Conservation (phyloP, 1,140 invertebrate genomes). For the Penaeus indicus region DNA sequence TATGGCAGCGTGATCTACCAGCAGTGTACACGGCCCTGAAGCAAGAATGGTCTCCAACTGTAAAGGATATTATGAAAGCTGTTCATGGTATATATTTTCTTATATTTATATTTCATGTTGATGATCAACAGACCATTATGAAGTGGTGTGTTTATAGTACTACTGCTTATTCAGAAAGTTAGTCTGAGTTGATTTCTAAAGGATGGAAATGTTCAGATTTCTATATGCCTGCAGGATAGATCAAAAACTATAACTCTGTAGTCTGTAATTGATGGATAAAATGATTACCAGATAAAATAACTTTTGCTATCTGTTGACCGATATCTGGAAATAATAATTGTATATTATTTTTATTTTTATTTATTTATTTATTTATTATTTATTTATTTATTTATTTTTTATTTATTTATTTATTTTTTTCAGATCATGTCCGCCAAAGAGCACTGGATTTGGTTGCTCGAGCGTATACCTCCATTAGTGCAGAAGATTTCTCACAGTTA, state of each 20-base stretch:
- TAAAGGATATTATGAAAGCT: constrained; percentile 64
- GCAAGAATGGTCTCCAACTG: constrained; percentile 77
- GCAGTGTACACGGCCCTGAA: constrained; percentile 81
- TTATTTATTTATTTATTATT: too few relatives aligned
- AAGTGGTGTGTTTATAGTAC: too few relatives aligned
- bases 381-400: too few relatives aligned
- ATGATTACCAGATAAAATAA: too few relatives aligned
- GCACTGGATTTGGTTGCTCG: constrained; percentile 81
- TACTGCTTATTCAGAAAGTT: not conserved
- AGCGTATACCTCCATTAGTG: constrained; percentile 85
- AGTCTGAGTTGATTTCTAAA: not conserved
- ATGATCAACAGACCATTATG: not conserved
- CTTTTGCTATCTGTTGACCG: too few relatives aligned
- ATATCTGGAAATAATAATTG: too few relatives aligned
- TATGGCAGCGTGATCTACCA: constrained; percentile 87
- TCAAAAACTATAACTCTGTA: too few relatives aligned
- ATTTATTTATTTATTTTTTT: constrained; percentile 68
- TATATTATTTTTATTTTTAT: too few relatives aligned
- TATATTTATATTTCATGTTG: not conserved
- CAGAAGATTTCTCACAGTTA: constrained; percentile 80
- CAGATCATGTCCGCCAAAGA: constrained; percentile 82
- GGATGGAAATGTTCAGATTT: not conserved
- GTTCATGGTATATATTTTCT: constrained; percentile 41
- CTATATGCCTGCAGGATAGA: not conserved
- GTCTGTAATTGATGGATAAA: too few relatives aligned